Percentiles rank a stretch among this genome's conserved stretches.
These are phyloP conservation scores for Oncorhynchus nerka DNA, from an alignment of 2,113 vertebrate species.

Conservation along the genomic window DNA sequence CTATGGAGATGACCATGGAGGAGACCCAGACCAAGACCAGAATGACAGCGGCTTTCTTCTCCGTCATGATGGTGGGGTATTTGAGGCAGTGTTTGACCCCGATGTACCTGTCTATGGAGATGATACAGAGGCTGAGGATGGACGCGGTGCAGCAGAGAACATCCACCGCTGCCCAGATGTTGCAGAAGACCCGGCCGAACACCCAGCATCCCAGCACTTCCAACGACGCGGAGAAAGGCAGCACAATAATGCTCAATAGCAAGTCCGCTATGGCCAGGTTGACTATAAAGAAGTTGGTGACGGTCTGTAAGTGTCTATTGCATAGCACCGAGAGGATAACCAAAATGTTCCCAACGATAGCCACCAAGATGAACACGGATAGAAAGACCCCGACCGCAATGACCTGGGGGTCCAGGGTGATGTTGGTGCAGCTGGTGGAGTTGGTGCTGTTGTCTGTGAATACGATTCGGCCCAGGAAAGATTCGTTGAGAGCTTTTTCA, in stretches of 20 bases:
- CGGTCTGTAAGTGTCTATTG: constrained; percentile 92
- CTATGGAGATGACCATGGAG: constrained; percentile 92
- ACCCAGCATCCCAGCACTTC: constrained; percentile 95
- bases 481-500: constrained; percentile 61
- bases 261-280: constrained; percentile 96
- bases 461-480: constrained; percentile 29
- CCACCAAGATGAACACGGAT: constrained; percentile 86
- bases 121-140: constrained; percentile 97
- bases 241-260: constrained; percentile 87
- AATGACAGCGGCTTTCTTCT: constrained; percentile 86
- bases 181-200: constrained; percentile 94
- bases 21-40: constrained; percentile 88
- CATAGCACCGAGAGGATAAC: constrained; percentile 95
- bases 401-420: constrained; percentile 78
- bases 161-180: constrained; percentile 98
- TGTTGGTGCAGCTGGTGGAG: constrained; percentile 68
- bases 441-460: constrained; percentile 64
- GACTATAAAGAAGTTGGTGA: constrained; percentile 98
- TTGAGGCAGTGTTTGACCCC: constrained; percentile 95
- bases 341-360: constrained; percentile 94
- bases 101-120: constrained; percentile 96
- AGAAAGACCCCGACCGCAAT: constrained; percentile 87
- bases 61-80: constrained; percentile 96
- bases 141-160: constrained; percentile 97
- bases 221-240: constrained; percentile 94